phyloP scores from a whole-genome alignment of 2,888 invertebrate species.

The Aphodius granarius region DNA sequence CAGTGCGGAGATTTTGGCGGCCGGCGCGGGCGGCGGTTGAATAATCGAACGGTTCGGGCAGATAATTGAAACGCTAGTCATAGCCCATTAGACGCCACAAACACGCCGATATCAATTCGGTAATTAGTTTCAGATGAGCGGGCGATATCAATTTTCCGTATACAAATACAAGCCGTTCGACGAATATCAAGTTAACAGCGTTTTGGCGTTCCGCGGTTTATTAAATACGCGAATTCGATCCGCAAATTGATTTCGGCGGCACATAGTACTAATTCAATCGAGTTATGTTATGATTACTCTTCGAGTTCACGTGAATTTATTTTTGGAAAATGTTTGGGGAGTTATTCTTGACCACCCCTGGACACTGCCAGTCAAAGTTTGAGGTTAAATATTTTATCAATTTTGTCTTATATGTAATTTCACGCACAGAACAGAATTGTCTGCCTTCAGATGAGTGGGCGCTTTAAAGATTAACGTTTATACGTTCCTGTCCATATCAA shows the following conservation, averaged over 20 bases:
- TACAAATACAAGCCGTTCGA: not conserved
- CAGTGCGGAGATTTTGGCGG: not conserved
- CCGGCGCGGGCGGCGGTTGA: not conserved
- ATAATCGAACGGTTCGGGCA: not conserved
- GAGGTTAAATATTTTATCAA: too few species aligned
- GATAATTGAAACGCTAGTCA: slow-evolving; percentile 4
- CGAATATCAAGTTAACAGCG: not conserved
- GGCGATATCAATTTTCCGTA: slow-evolving; percentile 7
- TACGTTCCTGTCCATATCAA: not conserved
- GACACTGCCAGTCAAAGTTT: too few species aligned
- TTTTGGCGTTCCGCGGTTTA: not conserved
- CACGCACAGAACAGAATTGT: too few species aligned
- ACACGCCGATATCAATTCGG: slow-evolving; percentile 4
- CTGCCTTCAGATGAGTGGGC: too few species aligned
- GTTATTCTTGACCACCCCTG: too few species aligned
- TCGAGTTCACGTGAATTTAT: too few species aligned
- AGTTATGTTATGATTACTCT: too few species aligned
- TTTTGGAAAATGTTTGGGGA: too few species aligned
- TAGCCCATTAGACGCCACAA: not conserved
- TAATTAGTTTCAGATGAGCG: slow-evolving; percentile 3
- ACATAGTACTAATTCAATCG: too few species aligned
- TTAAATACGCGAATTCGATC: not conserved
- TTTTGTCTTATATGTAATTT: too few species aligned
- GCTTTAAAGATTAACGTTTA: not conserved
- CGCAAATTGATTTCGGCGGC: not conserved